These are phyloP conservation scores for Nylanderia fulva DNA, from an alignment of 1,140 invertebrate genomes.

Conservation along the genomic window DNA sequence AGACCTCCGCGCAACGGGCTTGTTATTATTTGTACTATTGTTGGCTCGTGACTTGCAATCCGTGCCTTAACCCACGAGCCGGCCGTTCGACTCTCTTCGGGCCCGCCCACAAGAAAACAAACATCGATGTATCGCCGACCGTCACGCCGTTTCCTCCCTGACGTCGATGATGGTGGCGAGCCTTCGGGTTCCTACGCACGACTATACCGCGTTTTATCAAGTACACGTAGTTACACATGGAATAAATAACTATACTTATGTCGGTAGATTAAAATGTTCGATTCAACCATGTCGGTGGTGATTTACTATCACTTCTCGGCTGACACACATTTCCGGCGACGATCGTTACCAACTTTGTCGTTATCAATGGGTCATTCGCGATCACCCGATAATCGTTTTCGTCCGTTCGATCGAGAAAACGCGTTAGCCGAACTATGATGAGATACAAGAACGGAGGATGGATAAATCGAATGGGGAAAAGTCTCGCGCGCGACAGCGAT, in stretches of 20 bases:
- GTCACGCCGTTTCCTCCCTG: constrained; percentile 43
- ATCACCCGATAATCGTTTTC: too few species aligned
- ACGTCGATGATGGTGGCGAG: constrained; percentile 53
- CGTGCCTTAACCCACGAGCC: constrained; percentile 72
- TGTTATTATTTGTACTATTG: constrained; percentile 86
- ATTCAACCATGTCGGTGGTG: constrained; percentile 20
- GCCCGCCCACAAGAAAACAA: constrained; percentile 82
- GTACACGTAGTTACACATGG: neutral
- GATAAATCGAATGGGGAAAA: too few species aligned
- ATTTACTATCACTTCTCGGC: constrained; percentile 30
- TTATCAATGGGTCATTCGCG: constrained; percentile 13
- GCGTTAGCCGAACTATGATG: neutral
- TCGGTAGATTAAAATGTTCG: constrained; percentile 14
- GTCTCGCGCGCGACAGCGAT: neutral
- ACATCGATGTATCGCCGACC: constrained; percentile 71
- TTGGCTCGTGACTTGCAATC: constrained; percentile 85
- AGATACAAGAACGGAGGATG: too few species aligned
- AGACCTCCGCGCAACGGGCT: constrained; percentile 75
- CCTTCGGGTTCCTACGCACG: neutral
- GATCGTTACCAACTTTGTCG: constrained; percentile 38
- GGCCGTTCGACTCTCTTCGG: constrained; percentile 66
- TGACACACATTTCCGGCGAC: constrained; percentile 31
- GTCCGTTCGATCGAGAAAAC: constrained; percentile 48
- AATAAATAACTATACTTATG: neutral
- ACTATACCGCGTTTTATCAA: neutral